A percentile compares a stretch with the other conserved stretches of the same genome.
Conservation (phyloP, 2,113 vertebrate genomes). For the Nothoprocta pentlandii region DNA sequence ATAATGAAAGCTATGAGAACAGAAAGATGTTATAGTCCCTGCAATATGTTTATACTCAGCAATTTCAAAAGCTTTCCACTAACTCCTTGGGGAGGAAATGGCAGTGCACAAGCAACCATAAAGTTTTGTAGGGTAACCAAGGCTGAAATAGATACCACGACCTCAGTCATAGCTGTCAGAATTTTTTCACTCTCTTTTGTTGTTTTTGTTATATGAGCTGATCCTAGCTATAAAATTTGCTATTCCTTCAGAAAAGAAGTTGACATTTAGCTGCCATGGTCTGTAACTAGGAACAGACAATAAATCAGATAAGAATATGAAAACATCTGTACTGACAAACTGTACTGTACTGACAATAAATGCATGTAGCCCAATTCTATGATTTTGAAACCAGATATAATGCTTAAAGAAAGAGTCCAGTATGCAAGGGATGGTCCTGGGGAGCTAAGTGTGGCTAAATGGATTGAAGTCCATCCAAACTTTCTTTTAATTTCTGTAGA, state of each 20-base stretch:
- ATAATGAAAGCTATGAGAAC: slow-evolving; percentile 17
- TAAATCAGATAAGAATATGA: slow-evolving; percentile 17
- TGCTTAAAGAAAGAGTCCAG: not conserved
- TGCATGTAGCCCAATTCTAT: not conserved
- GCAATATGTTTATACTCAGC: slow-evolving; percentile 13
- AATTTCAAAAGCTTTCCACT: slow-evolving; percentile 1
- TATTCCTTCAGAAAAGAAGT: not conserved
- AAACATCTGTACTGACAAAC: slow-evolving; percentile 9
- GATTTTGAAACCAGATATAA: not conserved
- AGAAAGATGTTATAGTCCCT: not conserved
- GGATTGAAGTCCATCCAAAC: not conserved
- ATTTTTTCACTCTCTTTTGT: not conserved
- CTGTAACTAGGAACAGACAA: not conserved
- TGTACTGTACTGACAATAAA: not conserved
- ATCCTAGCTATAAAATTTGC: not conserved
- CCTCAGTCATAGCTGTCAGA: not conserved
- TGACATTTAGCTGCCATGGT: slow-evolving; percentile 21
- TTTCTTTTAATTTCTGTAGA: not conserved
- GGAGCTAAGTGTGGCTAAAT: not conserved
- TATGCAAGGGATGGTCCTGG: not conserved
- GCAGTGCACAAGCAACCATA: not conserved
- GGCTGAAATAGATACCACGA: not conserved
- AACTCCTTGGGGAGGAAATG: not conserved
- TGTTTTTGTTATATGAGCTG: slow-evolving; percentile 27
- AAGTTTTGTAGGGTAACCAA: slow-evolving; percentile 20